Evolutionary conservation across 2,113 vertebrate species (phyloP), one percentile per base, ranked within the genome.

Genomic region (Colinus virginianus): DNA sequence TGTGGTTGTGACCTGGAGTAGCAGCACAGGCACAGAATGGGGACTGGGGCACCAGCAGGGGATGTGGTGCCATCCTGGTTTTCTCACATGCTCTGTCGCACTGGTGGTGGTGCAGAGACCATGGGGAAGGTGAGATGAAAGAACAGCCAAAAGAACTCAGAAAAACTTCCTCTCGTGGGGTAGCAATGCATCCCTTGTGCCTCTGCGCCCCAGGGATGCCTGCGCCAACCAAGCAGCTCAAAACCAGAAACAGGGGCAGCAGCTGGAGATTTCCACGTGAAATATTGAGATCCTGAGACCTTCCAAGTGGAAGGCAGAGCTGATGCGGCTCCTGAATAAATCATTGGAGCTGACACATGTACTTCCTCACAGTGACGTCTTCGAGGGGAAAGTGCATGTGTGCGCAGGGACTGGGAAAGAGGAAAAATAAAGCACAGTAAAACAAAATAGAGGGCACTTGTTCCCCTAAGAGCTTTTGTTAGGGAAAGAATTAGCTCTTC

Each of bases 231-330:
- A 76, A 77, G 81, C 66, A 48, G 81, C 88, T 94, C 40, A 4
- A 66, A 43, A 43, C 66, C 51, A 76, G 94, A 83, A 89, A 86
- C 0, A 84, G 63, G 88, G 80, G 56, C 92, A 87, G 84, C 38
- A 84, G 83, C 94, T 93, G 78, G 93, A 97, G 95, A 87, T 87
- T 93, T 94, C 81, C 77, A 4, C 79, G 94, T 97, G 40, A 97
- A 97, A 97, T 96, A 97, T 95, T 95, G 96, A 97, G 95, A 67
- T 71, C 40, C 64, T 34, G 76, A 86, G 92, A 38, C 36, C 2
- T 0, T 15, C 46, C 13, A 70, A 76, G 77, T 26, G 69, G 91
- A 94, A 94, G 66, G 83, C 87, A 91, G 95, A 66, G 78, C 64
- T 0, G 6, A 2, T 25, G 84, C 23, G 53, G 75, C 72, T 92